Evolutionary conservation across 1,140 invertebrate genomes (phyloP), one percentile per base, ranked within the genome.

Genomic region (Probaryconus sp.): DNA sequence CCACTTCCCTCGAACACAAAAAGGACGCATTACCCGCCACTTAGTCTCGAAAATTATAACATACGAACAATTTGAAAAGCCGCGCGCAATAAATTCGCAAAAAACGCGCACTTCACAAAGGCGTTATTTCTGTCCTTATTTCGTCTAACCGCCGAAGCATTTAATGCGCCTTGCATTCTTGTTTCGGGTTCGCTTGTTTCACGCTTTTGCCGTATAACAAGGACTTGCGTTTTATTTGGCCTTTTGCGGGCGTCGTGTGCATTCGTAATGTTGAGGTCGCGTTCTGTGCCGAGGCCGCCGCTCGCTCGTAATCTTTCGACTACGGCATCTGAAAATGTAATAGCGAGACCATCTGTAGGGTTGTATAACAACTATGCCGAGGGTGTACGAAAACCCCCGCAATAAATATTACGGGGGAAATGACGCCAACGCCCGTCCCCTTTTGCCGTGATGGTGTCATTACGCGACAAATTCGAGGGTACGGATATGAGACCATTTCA

Each of bases 231-330:
- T 65, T 65, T 55, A 55, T 64, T 65, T 38, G 50, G 30, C 38
- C 24, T 30, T 48, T 51, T 51, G 30, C 33, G 26, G 13, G 6
- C 28, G 17, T 42, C 58, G 51, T 43, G 17, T 55, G 50, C 61
- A 48, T 55, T 67, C 45, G 33, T n/a, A 26, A 55, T 9, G 37
- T 20, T 11, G 40, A 18, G 14, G 24, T 14, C 43, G 18, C 21
- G 38, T 42, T 42, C 11, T 42, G 37, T 51, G n/a, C n/a, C n/a
- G n/a, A n/a, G 7, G 17, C 48, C 20, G 16, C 48, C 51, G 38
- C n/a, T 13, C 33, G 31, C 51, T 67, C 51, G 53, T 50, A 58
- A 68, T 58, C 64, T 68, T 58, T 50, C 43, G 17, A 28, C 51
- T 24, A 33, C 26, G 26, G 42, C 35, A 50, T 48, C 33, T 7